These are phyloP conservation scores for Girardinichthys multiradiatus DNA, from an alignment of 2,113 vertebrate genomes.

Conservation along the genomic window DNA sequence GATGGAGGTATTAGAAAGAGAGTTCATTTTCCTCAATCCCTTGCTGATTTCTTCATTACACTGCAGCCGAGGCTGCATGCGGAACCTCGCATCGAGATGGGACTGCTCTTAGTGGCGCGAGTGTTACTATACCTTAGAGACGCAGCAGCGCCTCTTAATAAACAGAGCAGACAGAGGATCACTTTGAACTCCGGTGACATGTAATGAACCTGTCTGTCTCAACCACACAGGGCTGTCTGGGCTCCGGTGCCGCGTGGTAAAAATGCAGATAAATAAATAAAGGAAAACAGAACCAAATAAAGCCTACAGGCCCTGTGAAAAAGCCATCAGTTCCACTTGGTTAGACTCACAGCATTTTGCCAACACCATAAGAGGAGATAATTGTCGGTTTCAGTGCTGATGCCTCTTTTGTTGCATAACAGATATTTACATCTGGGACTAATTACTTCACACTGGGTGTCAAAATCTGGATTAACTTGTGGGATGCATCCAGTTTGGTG, in stretches of 20 bases:
- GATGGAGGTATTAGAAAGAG: constrained; percentile 70
- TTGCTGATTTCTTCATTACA: constrained; percentile 78
- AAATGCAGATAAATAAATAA: constrained; percentile 56
- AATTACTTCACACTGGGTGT: constrained; percentile 71
- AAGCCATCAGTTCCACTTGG: constrained; percentile 76
- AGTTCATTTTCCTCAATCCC: constrained; percentile 74
- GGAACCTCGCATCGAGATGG: constrained; percentile 28
- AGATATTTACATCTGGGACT: constrained; percentile 76
- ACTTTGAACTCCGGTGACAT: constrained; percentile 75
- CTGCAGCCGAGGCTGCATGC: constrained; percentile 36
- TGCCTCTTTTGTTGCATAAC: constrained; percentile 71
- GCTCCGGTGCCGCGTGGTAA: constrained; percentile 21
- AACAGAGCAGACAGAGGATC: constrained; percentile 75
- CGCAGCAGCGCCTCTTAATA: constrained; percentile 74
- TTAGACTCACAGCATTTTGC: constrained; percentile 53
- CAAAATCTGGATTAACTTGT: constrained; percentile 63
- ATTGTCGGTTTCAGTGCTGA: constrained; percentile 71
- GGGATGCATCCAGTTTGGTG: constrained; percentile 50
- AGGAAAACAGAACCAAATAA: constrained; percentile 45
- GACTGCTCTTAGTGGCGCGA: constrained; percentile 49
- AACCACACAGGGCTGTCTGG: constrained; percentile 28
- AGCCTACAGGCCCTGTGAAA: constrained; percentile 62
- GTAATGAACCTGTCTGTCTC: constrained; percentile 73
- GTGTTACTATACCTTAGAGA: constrained; percentile 65
- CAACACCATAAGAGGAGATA: constrained; percentile 70